These are phyloP conservation scores for Steromphala cineraria DNA, from an alignment of 2,888 invertebrate species.

Conservation along the genomic window DNA sequence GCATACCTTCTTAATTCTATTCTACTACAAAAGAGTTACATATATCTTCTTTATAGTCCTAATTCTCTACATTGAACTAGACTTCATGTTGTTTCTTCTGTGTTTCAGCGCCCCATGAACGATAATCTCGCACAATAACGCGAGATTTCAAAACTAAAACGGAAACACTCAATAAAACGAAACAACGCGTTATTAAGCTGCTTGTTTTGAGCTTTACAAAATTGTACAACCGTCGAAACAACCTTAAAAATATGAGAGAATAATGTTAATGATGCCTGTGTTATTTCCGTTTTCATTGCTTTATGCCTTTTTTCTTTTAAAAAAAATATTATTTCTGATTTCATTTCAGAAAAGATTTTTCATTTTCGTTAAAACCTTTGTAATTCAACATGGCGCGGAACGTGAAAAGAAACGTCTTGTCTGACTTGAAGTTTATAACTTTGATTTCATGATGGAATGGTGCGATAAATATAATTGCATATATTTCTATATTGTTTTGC, in stretches of 20 bases:
- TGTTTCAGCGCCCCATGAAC: not conserved
- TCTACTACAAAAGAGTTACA: not conserved
- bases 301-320: too few species aligned
- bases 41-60: not conserved
- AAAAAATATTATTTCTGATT: not conserved
- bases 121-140: not conserved
- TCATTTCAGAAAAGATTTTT: not conserved
- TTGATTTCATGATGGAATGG: not conserved
- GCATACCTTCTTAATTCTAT: not conserved
- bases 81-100: not conserved
- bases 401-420: not conserved
- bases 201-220: too few species aligned
- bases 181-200: too few species aligned
- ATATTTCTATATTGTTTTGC: not conserved
- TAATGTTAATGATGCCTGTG: too few species aligned
- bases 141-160: not conserved
- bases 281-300: too few species aligned
- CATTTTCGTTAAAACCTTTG: not conserved
- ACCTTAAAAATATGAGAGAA: too few species aligned
- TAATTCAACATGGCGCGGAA: constrained; percentile 1
- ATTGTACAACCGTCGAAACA: too few species aligned
- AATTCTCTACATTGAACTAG: not conserved
- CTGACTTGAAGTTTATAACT: not conserved
- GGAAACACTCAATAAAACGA: too few species aligned
- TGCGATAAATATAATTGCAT: not conserved